Base-by-base conservation (phyloP, 1,140 invertebrate species). In the Cyrtorhinus lividipennis region DNA sequence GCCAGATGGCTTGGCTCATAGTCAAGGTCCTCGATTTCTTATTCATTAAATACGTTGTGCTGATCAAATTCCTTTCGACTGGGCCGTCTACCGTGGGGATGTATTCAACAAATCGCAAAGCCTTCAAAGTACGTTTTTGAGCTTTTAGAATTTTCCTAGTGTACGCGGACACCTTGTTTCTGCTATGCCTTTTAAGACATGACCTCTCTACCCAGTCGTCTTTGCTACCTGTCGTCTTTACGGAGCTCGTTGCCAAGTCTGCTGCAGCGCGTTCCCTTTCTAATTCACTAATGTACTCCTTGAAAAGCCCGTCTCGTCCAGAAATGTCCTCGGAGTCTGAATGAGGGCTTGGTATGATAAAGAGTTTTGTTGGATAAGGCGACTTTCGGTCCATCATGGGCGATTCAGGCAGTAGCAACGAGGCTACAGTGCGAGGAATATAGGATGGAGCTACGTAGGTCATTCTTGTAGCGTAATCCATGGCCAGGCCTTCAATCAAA, bases 341-440 rank as follows among this genome's bases (percentile, higher is more conserved):
- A 59, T 59, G 58, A n/a, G 15, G 12, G 26, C 23, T 59, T 8
- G 58, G 58, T 30, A 59, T 30, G 24, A 59, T 23, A 5, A 59
- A 59, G n/a, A 59, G 15, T 30, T n/a, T 59, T 24, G 58, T 59
- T 15, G n/a, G n/a, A 24, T 59, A 59, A 5, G 13, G 13, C 2
- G 58, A 30, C 3, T 59, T 30, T 15, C 24, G n/a, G n/a, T 59
- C 27, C 58, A 26, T 13, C 8, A 26, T 30, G n/a, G 58, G 58
- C n/a, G 24, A 27, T 12, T 23, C 58, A 13, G 58, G 58, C 5
- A 66, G 65, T 24, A 46, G 18, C 1, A 66, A 48, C 25, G 61
- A 58, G 12, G 66, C 58, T 23, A 62, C 59, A n/a, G 65, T 62
- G 20, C 65, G 44, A 12, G 65, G 65, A 44, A 66, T 63, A 30